Conservation (phyloP, 1,140 invertebrate species). For the Plodia interpunctella region DNA sequence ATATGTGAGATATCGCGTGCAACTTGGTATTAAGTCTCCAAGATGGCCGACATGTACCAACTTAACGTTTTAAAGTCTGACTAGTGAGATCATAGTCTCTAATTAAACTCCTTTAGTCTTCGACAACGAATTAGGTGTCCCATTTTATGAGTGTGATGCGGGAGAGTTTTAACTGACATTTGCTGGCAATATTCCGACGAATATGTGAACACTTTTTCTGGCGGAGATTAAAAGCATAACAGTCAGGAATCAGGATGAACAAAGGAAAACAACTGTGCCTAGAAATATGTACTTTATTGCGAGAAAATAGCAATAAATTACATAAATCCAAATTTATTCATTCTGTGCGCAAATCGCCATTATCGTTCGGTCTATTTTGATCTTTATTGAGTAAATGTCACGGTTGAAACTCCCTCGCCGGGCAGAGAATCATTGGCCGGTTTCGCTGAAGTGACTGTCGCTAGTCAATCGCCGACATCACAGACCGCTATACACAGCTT, state of each 20-base stretch:
- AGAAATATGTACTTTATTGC: too few relatives aligned
- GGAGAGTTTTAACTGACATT: slow-evolving; percentile 9
- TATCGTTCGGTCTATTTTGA: neutral
- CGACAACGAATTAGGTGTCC: slow-evolving; percentile 50
- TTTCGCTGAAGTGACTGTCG: slow-evolving; percentile 50
- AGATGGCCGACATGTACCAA: slow-evolving; percentile 4
- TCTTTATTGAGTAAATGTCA: neutral
- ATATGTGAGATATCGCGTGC: slow-evolving; percentile 1
- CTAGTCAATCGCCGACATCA: slow-evolving; percentile 68
- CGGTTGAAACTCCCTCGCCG: slow-evolving; percentile 1
- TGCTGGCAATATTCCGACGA: neutral
- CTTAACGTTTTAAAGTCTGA: slow-evolving; percentile 26
- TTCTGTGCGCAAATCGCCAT: too few relatives aligned
- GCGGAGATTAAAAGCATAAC: too few relatives aligned
- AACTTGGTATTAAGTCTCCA: neutral
- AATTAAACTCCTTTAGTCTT: slow-evolving; percentile 23
- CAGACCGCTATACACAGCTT: slow-evolving; percentile 22
- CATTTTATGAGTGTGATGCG: slow-evolving; percentile 20
- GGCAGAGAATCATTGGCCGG: slow-evolving; percentile 41
- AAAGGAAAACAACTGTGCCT: too few relatives aligned
- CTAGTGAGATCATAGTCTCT: slow-evolving; percentile 26
- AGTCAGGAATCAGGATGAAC: too few relatives aligned
- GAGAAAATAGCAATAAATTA: neutral
- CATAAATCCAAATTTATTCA: too few relatives aligned
- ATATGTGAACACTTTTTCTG: neutral